A percentile compares a stretch with the other conserved stretches of the same genome.
These are phyloP conservation scores for Dermatemys mawii DNA, from an alignment of 2,113 vertebrate genomes.

Conservation along the genomic window DNA sequence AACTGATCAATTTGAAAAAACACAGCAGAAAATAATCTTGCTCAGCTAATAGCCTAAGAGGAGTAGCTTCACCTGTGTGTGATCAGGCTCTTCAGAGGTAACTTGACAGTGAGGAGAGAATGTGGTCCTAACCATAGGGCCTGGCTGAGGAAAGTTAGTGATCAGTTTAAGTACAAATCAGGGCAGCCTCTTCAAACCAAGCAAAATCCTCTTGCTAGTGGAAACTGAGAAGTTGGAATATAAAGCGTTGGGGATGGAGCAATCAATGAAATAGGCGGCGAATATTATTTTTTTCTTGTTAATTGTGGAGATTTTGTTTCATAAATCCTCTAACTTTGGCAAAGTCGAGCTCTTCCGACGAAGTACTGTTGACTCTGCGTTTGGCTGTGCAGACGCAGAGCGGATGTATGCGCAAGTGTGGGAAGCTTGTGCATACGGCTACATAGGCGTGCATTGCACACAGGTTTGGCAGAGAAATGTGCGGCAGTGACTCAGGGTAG, in stretches of 20 bases:
- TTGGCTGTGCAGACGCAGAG: not conserved
- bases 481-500: not conserved
- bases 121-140: not conserved
- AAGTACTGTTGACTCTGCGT: not conserved
- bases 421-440: not conserved
- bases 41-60: not conserved
- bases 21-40: not conserved
- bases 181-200: not conserved
- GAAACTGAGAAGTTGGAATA: not conserved
- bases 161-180: slow-evolving; percentile 19
- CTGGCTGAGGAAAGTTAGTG: slow-evolving; percentile 10
- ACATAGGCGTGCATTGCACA: not conserved
- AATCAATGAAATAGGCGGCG: not conserved
- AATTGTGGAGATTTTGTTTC: not conserved
- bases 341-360: not conserved
- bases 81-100: not conserved
- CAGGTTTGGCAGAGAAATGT: not conserved
- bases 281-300: not conserved
- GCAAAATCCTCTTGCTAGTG: not conserved
- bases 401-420: not conserved
- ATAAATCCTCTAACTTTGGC: not conserved
- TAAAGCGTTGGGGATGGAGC: not conserved
- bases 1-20: not conserved
- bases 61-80: not conserved
- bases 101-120: not conserved